Percentiles rank a stretch among this genome's conserved stretches.
These are phyloP conservation scores for Zygaena filipendulae DNA, from an alignment of 2,888 invertebrate species.

Conservation along the genomic window DNA sequence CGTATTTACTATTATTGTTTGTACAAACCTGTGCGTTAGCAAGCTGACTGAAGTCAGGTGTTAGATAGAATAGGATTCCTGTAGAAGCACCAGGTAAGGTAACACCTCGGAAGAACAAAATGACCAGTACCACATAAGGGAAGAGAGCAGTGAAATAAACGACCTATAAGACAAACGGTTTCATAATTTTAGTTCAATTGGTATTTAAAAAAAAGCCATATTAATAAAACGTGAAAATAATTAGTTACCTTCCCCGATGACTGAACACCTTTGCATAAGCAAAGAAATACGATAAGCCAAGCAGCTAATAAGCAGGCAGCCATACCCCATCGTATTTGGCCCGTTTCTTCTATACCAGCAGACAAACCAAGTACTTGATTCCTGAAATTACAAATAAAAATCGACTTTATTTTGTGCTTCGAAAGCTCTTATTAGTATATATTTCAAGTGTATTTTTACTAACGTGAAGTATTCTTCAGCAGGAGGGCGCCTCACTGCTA, in stretches of 20 bases:
- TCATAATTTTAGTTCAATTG: background rate
- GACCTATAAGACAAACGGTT: conserved; percentile 45
- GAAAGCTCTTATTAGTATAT: no score
- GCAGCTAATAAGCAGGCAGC: conserved; percentile 79
- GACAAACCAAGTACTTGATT: conserved; percentile 76
- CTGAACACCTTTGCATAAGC: conserved; percentile 82
- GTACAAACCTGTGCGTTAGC: conserved; percentile 73
- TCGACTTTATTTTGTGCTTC: conserved; percentile 3
- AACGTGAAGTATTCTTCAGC: conserved; percentile 81
- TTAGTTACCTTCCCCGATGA: conserved; percentile 75
- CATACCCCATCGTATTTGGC: conserved; percentile 74
- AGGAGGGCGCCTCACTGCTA: conserved; percentile 71
- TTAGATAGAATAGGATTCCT: conserved; percentile 82
- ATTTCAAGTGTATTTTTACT: conserved; percentile 22
- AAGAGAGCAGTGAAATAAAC: conserved; percentile 83
- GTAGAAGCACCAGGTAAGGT: conserved; percentile 81
- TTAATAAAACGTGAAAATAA: no score
- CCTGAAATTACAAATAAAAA: conserved; percentile 32
- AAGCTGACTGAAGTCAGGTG: conserved; percentile 79
- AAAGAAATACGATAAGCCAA: conserved; percentile 83
- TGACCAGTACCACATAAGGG: conserved; percentile 79
- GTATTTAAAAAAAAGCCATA: background rate
- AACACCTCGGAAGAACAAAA: conserved; percentile 81
- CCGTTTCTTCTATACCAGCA: conserved; percentile 78
- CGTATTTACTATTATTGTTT: no score